A percentile compares a stretch with the other conserved stretches of the same genome.
phyloP scores from a whole-genome alignment of 1,140 invertebrate genomes.

The Lanistes nyassanus region DNA sequence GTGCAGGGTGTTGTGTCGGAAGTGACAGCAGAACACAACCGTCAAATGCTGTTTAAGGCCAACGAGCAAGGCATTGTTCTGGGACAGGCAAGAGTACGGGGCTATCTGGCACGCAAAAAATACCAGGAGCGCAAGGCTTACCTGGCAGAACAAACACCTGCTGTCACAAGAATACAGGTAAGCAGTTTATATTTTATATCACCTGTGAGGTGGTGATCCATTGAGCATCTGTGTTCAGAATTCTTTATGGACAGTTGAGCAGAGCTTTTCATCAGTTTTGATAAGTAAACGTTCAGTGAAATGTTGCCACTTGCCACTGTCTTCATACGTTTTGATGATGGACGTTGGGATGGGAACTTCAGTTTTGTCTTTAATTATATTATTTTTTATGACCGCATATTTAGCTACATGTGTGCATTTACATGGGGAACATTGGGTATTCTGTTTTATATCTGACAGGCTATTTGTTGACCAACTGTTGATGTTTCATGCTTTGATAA shows the following conservation, averaged over 20 bases:
- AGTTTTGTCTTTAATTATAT: too few species aligned
- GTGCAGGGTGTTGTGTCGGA: slow-evolving; percentile 58
- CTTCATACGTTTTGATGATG: too few species aligned
- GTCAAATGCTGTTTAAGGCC: slow-evolving; percentile 60
- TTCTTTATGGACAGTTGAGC: too few species aligned
- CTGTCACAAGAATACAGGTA: slow-evolving; percentile 73
- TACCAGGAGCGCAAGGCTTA: slow-evolving; percentile 68
- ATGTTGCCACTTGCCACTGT: too few species aligned
- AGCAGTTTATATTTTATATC: background rate
- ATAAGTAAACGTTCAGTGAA: too few species aligned
- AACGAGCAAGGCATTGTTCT: slow-evolving; percentile 65
- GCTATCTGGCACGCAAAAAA: slow-evolving; percentile 73
- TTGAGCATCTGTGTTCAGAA: too few species aligned
- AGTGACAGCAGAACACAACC: slow-evolving; percentile 61
- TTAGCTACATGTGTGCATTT: too few species aligned
- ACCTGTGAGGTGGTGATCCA: background rate
- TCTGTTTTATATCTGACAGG: too few species aligned
- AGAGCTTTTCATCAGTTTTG: too few species aligned
- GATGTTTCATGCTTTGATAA: slow-evolving; percentile 10
- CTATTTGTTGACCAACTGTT: slow-evolving; percentile 4
- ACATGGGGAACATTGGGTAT: too few species aligned
- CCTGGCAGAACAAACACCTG: slow-evolving; percentile 69
- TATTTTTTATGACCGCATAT: too few species aligned
- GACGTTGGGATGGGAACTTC: too few species aligned
- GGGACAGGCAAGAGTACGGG: slow-evolving; percentile 75